Evolutionary conservation across 2,888 invertebrate species (phyloP), one percentile per base, ranked within the genome.

Genomic region (Branchipolynoe longqiensis): DNA sequence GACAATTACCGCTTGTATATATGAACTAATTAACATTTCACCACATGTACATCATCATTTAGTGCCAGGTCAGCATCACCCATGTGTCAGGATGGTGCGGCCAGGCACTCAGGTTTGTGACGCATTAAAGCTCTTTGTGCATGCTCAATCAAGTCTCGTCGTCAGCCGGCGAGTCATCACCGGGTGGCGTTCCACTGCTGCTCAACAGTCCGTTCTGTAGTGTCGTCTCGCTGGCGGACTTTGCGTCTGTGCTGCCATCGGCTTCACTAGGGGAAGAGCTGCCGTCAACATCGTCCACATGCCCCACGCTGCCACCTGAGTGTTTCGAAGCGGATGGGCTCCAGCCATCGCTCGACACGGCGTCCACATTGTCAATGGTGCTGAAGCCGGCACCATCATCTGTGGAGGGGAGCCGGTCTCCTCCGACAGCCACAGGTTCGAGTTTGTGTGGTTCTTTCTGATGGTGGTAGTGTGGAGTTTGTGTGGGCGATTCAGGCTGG

Each of bases 321-420:
- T 59, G 84, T 48, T 83, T 83, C 12, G 84, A 73, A 58, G 33
- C 41, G 8, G 69, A 54, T 28, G 84, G 84, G 54, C 84, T 84
- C 84, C 84, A 84, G 59, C 74, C 74, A 22, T 78, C 84, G 36
- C 84, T 84, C 36, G 84, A 84, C 14, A 54, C 48, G 38, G 56
- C 84, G 59, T 84, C 84, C 48, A 59, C 78, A 58, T 84, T 64
- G 12, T 84, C 84, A n/a, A n/a, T n/a, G 31, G 54, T 25, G 25
- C 82, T 38, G n/a, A 38, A n/a, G 78, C 40, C 12, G 59, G 83
- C 62, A 59, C 40, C 40, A n/a, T 83, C 83, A 36, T 31, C 59
- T n/a, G 59, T 58, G 62, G 59, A 38, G 83, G 59, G 83, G 62
- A 25, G 40, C 36, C 58, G 38, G 38, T 25, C n/a, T n/a, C 59